These are phyloP conservation scores for Busseola fusca DNA, from an alignment of 2,888 invertebrate genomes.

Conservation along the genomic window DNA sequence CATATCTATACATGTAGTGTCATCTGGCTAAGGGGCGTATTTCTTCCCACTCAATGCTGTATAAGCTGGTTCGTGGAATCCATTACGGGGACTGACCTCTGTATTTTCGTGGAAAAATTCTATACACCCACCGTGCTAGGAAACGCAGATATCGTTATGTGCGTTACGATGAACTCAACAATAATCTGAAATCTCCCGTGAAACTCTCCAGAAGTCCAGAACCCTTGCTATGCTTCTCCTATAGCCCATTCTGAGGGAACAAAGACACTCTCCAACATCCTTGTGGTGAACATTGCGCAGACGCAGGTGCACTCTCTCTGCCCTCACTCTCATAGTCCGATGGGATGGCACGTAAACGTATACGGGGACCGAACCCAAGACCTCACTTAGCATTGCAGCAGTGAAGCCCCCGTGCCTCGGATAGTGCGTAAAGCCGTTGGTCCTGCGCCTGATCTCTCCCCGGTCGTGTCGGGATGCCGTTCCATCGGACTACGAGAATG, in stretches of 20 bases:
- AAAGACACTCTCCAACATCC: neutral
- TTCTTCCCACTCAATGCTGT: neutral
- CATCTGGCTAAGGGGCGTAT: slow-evolving; percentile 10
- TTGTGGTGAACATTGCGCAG: neutral
- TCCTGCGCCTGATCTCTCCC: too few species aligned
- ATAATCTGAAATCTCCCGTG: neutral
- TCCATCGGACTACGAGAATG: too few species aligned
- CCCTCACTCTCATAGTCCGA: neutral
- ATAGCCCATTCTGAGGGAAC: too few species aligned
- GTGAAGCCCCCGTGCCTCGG: too few species aligned
- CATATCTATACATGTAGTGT: neutral
- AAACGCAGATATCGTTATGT: neutral
- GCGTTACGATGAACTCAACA: neutral
- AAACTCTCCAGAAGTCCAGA: neutral
- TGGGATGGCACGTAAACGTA: too few species aligned
- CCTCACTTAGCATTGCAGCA: too few species aligned
- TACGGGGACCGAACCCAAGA: too few species aligned
- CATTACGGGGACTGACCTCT: neutral
- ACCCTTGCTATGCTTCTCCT: neutral
- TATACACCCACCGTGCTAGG: too few species aligned
- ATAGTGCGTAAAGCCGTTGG: too few species aligned
- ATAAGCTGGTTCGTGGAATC: neutral
- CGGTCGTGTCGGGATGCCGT: too few species aligned
- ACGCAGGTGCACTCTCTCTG: neutral
- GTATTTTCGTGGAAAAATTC: neutral